Conservation (phyloP, 64 coral and sea anemone species). For the Actinia tenebrosa region DNA sequence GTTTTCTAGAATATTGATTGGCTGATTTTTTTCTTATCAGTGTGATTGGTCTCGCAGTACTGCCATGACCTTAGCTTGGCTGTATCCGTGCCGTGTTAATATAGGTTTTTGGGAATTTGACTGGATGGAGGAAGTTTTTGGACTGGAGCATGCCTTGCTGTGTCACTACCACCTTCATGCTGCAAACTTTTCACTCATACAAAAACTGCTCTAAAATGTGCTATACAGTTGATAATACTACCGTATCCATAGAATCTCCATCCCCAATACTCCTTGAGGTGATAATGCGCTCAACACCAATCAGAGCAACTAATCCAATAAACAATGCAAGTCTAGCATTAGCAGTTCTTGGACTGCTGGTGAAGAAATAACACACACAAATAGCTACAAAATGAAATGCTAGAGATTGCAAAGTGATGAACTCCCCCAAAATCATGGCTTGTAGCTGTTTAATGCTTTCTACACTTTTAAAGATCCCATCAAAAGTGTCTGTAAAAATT, state of each 20-base stretch:
- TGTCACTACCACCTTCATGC: too few species aligned
- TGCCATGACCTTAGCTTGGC: too few species aligned
- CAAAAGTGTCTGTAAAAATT: conserved; percentile 93
- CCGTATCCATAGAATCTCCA: neutral
- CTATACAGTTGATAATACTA: neutral
- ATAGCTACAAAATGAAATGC: conserved; percentile 83
- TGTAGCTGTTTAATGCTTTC: conserved; percentile 77
- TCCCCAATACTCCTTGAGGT: conserved; percentile 60
- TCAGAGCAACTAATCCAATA: conserved; percentile 42
- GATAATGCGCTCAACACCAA: conserved; percentile 65
- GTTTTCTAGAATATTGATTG: too few species aligned
- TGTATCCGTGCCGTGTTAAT: too few species aligned
- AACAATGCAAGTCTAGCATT: conserved; percentile 75
- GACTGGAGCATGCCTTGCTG: too few species aligned
- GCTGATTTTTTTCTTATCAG: too few species aligned
- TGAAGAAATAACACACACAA: conserved; percentile 83
- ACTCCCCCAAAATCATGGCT: conserved; percentile 88
- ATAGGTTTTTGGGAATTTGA: too few species aligned
- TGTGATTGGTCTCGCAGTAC: too few species aligned
- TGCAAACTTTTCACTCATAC: neutral
- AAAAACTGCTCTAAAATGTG: neutral
- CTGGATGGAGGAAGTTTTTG: too few species aligned
- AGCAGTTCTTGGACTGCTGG: conserved; percentile 77
- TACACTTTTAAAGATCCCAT: conserved; percentile 76
- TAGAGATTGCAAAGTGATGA: conserved; percentile 87